Conservation (phyloP, 2,113 vertebrate genomes). For the Caranx melampygus region DNA sequence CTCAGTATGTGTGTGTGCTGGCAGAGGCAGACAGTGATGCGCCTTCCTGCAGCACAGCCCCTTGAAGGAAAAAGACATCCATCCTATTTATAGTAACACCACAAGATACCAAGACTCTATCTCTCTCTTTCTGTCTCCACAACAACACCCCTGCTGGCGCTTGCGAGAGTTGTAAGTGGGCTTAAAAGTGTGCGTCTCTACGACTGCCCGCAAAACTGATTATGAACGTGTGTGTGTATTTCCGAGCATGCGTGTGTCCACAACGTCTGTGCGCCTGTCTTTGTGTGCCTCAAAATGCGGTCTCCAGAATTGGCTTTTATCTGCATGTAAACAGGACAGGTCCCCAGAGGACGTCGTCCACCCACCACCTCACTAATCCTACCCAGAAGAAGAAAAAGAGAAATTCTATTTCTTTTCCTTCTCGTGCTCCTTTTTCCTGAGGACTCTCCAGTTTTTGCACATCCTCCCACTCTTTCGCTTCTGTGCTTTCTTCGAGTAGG, state of each 20-base stretch:
- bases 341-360: conserved; percentile 47
- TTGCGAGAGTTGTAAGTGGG: conserved; percentile 32
- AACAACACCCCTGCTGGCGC: conserved; percentile 52
- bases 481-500: too few species aligned
- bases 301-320: conserved; percentile 36
- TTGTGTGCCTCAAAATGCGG: background rate
- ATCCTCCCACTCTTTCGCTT: conserved; percentile 33
- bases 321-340: conserved; percentile 58
- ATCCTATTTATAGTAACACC: conserved; percentile 70
- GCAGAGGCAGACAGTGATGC: conserved; percentile 48
- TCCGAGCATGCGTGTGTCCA: background rate
- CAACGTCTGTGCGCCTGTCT: conserved; percentile 12
- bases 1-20: conserved; percentile 17
- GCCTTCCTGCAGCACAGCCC: conserved; percentile 61
- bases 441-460: conserved; percentile 25
- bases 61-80: conserved; percentile 54
- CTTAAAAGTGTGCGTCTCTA: conserved; percentile 18
- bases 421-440: background rate
- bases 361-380: conserved; percentile 31
- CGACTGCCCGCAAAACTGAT: conserved; percentile 4
- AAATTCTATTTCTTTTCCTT: conserved; percentile 13
- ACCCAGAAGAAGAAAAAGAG: conserved; percentile 17
- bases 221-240: background rate
- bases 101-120: conserved; percentile 47
- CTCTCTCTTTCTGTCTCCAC: conserved; percentile 28